These are phyloP conservation scores for Oenanthe oenanthe DNA, from an alignment of 2,113 vertebrate species.

Conservation along the genomic window DNA sequence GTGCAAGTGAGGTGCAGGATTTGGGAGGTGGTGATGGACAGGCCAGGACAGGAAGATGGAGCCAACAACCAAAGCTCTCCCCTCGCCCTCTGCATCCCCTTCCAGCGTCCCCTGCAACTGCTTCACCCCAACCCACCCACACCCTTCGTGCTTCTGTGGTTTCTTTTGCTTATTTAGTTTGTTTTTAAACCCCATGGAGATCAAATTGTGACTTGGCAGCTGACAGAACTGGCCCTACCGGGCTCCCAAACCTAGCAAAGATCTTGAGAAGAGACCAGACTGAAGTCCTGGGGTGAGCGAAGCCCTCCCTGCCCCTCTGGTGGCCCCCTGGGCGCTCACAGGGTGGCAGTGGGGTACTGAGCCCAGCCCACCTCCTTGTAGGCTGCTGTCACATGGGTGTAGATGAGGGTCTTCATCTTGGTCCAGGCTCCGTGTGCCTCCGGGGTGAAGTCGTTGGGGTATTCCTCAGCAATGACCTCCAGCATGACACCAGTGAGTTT, in stretches of 20 bases:
- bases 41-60: not conserved
- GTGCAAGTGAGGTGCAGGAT: not conserved
- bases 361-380: constrained; percentile 97
- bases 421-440: constrained; percentile 91
- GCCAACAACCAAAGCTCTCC: not conserved
- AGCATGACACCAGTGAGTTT: constrained; percentile 91
- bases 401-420: constrained; percentile 89
- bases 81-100: not conserved
- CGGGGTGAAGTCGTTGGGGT: constrained; percentile 85
- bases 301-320: constrained; percentile 50
- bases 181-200: constrained; percentile 42
- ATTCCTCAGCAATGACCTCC: constrained; percentile 90
- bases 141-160: not conserved
- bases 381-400: constrained; percentile 89
- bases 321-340: constrained; percentile 77
- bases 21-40: not conserved
- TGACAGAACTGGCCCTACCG: not conserved
- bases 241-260: constrained; percentile 13
- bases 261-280: constrained; percentile 53
- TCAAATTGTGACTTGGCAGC: constrained; percentile 45
- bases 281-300: constrained; percentile 26
- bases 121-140: constrained; percentile 11
- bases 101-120: not conserved
- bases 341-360: constrained; percentile 90
- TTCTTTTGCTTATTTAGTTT: constrained; percentile 24